phyloP scores from a whole-genome alignment of 2,888 invertebrate species.

The Lithodes maja region DNA sequence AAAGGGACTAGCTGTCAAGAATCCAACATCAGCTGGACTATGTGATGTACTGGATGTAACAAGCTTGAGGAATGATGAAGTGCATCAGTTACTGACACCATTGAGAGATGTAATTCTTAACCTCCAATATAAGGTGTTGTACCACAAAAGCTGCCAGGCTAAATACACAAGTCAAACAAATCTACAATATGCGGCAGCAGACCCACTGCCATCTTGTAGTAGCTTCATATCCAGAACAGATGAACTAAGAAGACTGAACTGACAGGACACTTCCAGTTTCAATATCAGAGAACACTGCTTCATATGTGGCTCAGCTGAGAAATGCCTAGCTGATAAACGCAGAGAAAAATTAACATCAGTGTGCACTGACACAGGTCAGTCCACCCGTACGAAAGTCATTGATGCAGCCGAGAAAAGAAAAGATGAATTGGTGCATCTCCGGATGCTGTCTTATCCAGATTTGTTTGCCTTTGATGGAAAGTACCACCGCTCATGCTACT shows the following conservation, averaged over 20 bases:
- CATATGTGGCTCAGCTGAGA: conserved; percentile 20
- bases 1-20: conserved; percentile 26
- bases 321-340: conserved; percentile 15
- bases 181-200: conserved; percentile 2
- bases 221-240: not conserved
- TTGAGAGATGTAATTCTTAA: conserved; percentile 1
- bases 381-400: conserved; percentile 21
- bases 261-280: conserved; percentile 1
- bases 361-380: conserved; percentile 17
- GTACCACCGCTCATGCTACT: conserved; percentile 20
- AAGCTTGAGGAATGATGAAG: not conserved
- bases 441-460: conserved; percentile 27
- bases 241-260: not conserved
- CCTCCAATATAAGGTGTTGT: conserved; percentile 20
- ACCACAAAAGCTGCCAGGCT: conserved; percentile 24
- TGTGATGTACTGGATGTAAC: not conserved
- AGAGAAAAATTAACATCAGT: conserved; percentile 17
- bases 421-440: conserved; percentile 20
- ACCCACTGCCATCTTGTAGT: conserved; percentile 1
- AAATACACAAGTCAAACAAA: conserved; percentile 24
- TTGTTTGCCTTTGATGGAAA: conserved; percentile 27
- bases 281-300: not conserved
- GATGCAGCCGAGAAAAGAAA: conserved; percentile 18
- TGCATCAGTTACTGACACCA: not conserved
- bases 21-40: conserved; percentile 24